phyloP scores from a whole-genome alignment of 2,888 invertebrate genomes.

The Cephus rjabovi region DNA sequence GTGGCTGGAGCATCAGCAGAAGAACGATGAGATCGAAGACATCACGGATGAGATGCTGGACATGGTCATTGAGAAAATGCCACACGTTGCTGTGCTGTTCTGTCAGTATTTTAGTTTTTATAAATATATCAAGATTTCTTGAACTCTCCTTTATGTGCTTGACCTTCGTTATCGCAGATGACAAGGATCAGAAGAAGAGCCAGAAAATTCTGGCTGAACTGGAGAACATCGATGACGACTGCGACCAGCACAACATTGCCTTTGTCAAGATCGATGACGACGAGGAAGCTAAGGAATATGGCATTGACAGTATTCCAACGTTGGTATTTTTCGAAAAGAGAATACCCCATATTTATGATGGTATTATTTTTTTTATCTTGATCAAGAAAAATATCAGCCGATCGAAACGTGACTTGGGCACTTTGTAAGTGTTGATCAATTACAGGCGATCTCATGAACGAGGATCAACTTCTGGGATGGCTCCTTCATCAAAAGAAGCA shows the following conservation, averaged over 20 bases:
- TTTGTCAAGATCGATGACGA: constrained; percentile 93
- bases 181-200: constrained; percentile 91
- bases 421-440: constrained; percentile 64
- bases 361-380: constrained; percentile 38
- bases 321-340: constrained; percentile 79
- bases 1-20: constrained; percentile 88
- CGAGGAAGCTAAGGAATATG: constrained; percentile 89
- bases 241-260: constrained; percentile 90
- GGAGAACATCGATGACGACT: constrained; percentile 94
- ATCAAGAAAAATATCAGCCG: too few relatives aligned
- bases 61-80: constrained; percentile 87
- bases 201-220: constrained; percentile 85
- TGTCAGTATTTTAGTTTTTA: constrained; percentile 74
- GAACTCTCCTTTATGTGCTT: neutral
- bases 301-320: constrained; percentile 85
- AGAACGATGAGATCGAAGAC: constrained; percentile 92
- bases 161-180: constrained; percentile 73
- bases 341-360: constrained; percentile 74
- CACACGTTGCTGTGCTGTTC: constrained; percentile 89
- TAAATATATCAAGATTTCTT: neutral
- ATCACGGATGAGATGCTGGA: constrained; percentile 95
- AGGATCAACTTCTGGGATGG: constrained; percentile 92
- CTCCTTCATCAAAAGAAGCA: constrained; percentile 90
- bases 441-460: constrained; percentile 87
- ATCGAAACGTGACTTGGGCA: too few relatives aligned